A percentile compares a stretch with the other conserved stretches of the same genome.
These are phyloP conservation scores for Drosophila takahashii DNA, from an alignment of 1,140 invertebrate species.

Conservation along the genomic window DNA sequence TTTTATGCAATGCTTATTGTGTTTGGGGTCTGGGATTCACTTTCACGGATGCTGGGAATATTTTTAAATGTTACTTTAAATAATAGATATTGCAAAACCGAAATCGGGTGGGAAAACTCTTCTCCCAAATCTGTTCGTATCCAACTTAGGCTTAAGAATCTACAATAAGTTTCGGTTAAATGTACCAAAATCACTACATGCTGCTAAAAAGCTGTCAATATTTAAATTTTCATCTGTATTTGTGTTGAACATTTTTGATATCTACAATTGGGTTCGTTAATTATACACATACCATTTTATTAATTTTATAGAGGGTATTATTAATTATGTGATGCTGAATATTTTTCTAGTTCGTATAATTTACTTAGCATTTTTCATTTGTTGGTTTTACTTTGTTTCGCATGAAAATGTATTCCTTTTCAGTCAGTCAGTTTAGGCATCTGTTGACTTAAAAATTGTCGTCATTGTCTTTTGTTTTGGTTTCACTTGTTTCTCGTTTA, in stretches of 20 bases:
- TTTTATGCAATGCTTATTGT: too few relatives aligned
- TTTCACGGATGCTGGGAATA: background rate
- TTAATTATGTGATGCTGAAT: slow-evolving; percentile 57
- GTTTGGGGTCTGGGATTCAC: background rate
- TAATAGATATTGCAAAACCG: background rate
- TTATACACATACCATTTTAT: slow-evolving; percentile 61
- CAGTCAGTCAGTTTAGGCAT: slow-evolving; percentile 80
- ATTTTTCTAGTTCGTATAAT: slow-evolving; percentile 65
- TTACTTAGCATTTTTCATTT: slow-evolving; percentile 42
- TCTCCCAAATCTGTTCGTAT: background rate
- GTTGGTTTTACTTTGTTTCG: slow-evolving; percentile 35
- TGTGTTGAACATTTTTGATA: slow-evolving; percentile 60
- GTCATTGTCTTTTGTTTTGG: slow-evolving; percentile 74
- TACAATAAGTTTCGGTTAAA: slow-evolving; percentile 57
- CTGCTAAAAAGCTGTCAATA: slow-evolving; percentile 73
- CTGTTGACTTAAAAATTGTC: slow-evolving; percentile 78
- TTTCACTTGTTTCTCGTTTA: slow-evolving; percentile 38
- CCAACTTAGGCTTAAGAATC: slow-evolving; percentile 16
- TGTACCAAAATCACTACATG: slow-evolving; percentile 75
- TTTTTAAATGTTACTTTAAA: background rate
- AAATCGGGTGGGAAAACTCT: background rate
- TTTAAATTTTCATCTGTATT: slow-evolving; percentile 66
- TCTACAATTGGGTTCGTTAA: slow-evolving; percentile 64
- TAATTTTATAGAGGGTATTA: slow-evolving; percentile 25
- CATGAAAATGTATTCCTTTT: slow-evolving; percentile 50